phyloP scores from a whole-genome alignment of 2,888 invertebrate species.

The Andrena camellia region DNA sequence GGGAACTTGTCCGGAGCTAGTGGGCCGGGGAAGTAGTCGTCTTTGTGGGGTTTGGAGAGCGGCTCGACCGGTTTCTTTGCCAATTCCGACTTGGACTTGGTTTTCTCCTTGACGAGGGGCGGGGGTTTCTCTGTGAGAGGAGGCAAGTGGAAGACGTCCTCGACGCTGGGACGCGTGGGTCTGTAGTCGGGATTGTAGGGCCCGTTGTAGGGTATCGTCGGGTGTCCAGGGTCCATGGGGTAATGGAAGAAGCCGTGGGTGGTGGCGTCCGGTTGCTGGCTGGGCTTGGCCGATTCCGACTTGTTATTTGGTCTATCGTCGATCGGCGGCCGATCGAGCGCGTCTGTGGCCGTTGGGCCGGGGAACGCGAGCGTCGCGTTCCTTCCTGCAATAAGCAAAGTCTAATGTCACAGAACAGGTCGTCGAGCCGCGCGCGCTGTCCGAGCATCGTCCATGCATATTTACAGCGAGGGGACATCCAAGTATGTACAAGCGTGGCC shows the following conservation, averaged over 20 bases:
- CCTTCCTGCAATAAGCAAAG: conserved; percentile 83
- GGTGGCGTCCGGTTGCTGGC: conserved; percentile 68
- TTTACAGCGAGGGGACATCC: conserved; percentile 73
- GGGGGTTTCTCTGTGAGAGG: conserved; percentile 70
- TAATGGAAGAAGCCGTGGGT: conserved; percentile 76
- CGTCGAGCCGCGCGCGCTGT: conserved; percentile 38
- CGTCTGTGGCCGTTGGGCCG: conserved; percentile 76
- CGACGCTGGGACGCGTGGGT: conserved; percentile 78
- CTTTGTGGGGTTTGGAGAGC: conserved; percentile 76
- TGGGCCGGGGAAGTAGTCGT: conserved; percentile 79
- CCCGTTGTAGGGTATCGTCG: conserved; percentile 83
- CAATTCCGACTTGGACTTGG: conserved; percentile 77
- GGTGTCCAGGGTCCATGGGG: conserved; percentile 83
- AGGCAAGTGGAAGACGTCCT: conserved; percentile 80
- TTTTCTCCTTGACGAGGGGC: conserved; percentile 63
- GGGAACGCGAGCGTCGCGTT: conserved; percentile 79
- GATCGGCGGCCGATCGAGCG: conserved; percentile 70
- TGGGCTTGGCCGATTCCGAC: conserved; percentile 70
- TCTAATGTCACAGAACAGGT: conserved; percentile 75
- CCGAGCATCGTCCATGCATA: conserved; percentile 75
- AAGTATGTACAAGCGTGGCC: conserved; percentile 69
- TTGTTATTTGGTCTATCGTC: conserved; percentile 75
- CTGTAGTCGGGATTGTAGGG: conserved; percentile 85
- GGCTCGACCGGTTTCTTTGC: conserved; percentile 80
- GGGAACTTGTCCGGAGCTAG: conserved; percentile 78